These are phyloP conservation scores for Podarcis muralis DNA, from an alignment of 2,113 vertebrate species.

Conservation along the genomic window DNA sequence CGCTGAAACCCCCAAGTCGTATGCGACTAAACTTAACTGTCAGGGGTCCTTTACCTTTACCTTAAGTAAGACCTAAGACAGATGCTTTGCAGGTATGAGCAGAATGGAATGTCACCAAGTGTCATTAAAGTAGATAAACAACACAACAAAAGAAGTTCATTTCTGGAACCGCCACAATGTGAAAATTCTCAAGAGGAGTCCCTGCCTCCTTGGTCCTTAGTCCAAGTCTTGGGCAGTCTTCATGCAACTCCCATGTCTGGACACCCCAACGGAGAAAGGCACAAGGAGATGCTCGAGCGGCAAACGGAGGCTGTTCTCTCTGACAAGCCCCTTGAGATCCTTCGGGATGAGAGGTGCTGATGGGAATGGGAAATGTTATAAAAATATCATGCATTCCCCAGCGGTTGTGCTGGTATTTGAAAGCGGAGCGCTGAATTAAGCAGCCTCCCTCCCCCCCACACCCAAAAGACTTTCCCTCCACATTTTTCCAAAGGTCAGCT, in stretches of 20 bases:
- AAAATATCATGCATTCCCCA: constrained; percentile 18
- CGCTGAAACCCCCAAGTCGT: too few species aligned
- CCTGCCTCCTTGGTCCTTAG: not conserved
- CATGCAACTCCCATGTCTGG: not conserved
- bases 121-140: not conserved
- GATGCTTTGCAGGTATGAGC: not conserved
- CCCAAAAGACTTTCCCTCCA: not conserved
- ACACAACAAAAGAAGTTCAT: not conserved
- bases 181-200: too few species aligned
- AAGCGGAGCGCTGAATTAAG: constrained; percentile 23
- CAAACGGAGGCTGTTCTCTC: not conserved
- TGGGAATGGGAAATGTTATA: constrained; percentile 28
- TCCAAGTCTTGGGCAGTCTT: not conserved
- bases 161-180: not conserved
- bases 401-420: constrained; percentile 9
- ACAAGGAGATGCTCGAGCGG: not conserved
- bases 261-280: not conserved
- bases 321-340: not conserved
- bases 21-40: too few species aligned
- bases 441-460: not conserved
- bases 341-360: constrained; percentile 16
- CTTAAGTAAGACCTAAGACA: not conserved
- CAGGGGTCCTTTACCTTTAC: too few species aligned
- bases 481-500: constrained; percentile 23
- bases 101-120: not conserved